These are phyloP conservation scores for Megathymus violae DNA, from an alignment of 1,140 invertebrate genomes.

Conservation along the genomic window DNA sequence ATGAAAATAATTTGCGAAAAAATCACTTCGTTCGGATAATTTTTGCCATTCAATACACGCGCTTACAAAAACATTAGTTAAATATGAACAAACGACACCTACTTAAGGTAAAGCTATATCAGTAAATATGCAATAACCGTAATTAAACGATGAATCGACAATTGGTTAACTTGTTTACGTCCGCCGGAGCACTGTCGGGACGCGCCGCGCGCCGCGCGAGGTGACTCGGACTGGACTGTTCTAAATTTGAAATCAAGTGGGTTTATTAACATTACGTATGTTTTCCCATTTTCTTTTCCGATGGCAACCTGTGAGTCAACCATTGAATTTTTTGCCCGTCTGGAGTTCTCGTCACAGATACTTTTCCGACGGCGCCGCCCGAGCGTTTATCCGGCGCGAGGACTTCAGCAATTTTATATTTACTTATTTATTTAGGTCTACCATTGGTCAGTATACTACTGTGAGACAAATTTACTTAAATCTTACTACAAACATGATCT, in stretches of 20 bases:
- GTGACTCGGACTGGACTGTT: slow-evolving; percentile 70
- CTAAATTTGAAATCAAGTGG: slow-evolving; percentile 78
- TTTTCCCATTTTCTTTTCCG: slow-evolving; percentile 68
- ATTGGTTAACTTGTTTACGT: slow-evolving; percentile 15
- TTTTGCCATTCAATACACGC: not conserved
- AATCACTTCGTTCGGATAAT: not conserved
- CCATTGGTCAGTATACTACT: too few relatives aligned
- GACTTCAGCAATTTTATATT: too few relatives aligned
- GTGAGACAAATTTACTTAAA: too few relatives aligned
- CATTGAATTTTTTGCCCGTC: slow-evolving; percentile 49
- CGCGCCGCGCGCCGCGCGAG: slow-evolving; percentile 41
- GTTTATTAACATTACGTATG: slow-evolving; percentile 76
- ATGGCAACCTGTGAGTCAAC: slow-evolving; percentile 65
- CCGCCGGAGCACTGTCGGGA: slow-evolving; percentile 8
- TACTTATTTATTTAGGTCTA: too few relatives aligned
- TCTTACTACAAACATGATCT: too few relatives aligned
- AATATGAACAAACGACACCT: too few relatives aligned
- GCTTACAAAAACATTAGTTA: too few relatives aligned
- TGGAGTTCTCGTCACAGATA: slow-evolving; percentile 9
- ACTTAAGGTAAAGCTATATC: too few relatives aligned
- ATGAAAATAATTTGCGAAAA: too few relatives aligned
- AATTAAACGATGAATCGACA: too few relatives aligned
- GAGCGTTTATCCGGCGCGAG: too few relatives aligned
- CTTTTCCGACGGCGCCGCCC: slow-evolving; percentile 13
- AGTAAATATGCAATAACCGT: too few relatives aligned